Percentiles rank a stretch among this genome's conserved stretches.
Evolutionary conservation across 2,888 invertebrate genomes (phyloP).

Genomic region (Eupithecia tripunctaria): DNA sequence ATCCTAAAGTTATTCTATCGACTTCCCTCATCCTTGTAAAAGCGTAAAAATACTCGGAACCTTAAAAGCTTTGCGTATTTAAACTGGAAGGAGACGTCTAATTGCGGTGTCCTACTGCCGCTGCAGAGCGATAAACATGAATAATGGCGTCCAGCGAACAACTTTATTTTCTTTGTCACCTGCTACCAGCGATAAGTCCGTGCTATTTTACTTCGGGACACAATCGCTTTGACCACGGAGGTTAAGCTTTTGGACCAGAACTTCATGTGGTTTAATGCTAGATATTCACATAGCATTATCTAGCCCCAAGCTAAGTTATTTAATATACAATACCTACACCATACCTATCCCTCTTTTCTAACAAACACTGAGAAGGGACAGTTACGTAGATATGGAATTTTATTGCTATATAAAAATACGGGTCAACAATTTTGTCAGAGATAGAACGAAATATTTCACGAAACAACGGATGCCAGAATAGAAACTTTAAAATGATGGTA

Average conservation of each 20-base stretch:
- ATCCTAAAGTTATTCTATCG: not conserved
- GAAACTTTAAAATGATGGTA: no score
- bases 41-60: conserved; percentile 44
- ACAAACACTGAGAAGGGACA: no score
- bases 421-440: no score
- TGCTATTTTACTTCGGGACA: conserved; percentile 18
- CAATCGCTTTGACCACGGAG: conserved; percentile 12
- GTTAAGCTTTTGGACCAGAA: conserved; percentile 10
- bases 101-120: conserved; percentile 71
- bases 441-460: no score
- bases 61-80: conserved; percentile 48
- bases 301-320: no score
- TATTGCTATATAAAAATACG: no score
- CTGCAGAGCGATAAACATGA: conserved; percentile 76
- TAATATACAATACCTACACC: no score
- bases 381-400: no score
- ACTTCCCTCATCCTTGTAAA: conserved; percentile 20
- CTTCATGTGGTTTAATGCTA: not conserved
- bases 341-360: no score
- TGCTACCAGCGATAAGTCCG: conserved; percentile 70
- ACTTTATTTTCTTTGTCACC: conserved; percentile 69
- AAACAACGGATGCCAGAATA: no score
- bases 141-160: conserved; percentile 71
- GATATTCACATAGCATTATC: no score
- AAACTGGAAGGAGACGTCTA: conserved; percentile 64